These are phyloP conservation scores for Asteroscopus sphinx DNA, from an alignment of 2,888 invertebrate species.

Conservation along the genomic window DNA sequence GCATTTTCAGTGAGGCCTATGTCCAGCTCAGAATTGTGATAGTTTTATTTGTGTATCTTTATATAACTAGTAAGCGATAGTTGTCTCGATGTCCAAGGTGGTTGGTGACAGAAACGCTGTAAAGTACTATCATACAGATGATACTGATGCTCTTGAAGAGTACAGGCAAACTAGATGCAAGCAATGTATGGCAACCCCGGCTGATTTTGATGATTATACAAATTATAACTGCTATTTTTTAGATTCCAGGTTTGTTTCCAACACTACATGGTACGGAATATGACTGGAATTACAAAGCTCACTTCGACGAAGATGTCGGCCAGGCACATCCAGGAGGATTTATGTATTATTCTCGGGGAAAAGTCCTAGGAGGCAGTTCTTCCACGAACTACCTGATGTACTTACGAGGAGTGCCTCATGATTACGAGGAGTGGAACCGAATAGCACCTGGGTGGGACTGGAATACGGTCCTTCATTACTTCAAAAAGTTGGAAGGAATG, in stretches of 20 bases:
- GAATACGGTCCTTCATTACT: constrained; percentile 68
- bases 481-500: constrained; percentile 74
- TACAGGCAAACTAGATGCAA: too few species aligned
- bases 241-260: constrained; percentile 71
- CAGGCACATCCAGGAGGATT: constrained; percentile 57
- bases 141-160: too few species aligned
- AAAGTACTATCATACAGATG: too few species aligned
- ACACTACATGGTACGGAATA: constrained; percentile 65
- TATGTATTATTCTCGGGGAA: constrained; percentile 64
- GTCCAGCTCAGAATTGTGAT: too few species aligned
- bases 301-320: constrained; percentile 63
- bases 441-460: constrained; percentile 74
- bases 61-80: too few species aligned
- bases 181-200: too few species aligned
- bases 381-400: constrained; percentile 71
- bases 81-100: too few species aligned
- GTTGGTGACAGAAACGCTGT: too few species aligned
- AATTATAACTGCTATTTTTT: constrained; percentile 23
- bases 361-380: constrained; percentile 73
- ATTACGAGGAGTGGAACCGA: constrained; percentile 69
- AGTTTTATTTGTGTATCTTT: too few species aligned
- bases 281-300: constrained; percentile 69
- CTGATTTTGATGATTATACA: too few species aligned
- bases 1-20: too few species aligned
- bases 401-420: constrained; percentile 69